Base-by-base conservation (phyloP, 1,140 invertebrate genomes). In the Schmidtea mediterranea region DNA sequence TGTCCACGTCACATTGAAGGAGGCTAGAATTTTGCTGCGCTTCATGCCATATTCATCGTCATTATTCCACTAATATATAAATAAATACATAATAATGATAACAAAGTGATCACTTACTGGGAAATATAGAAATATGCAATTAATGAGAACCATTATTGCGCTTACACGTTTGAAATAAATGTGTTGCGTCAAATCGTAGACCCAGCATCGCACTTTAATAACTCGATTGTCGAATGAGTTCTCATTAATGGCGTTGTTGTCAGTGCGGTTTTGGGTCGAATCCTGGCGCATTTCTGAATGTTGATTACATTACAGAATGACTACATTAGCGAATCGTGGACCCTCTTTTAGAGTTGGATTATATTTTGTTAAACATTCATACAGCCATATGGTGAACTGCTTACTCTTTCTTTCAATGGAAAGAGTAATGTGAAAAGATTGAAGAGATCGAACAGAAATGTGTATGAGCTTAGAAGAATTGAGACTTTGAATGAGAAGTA, bases 141-240 rank as follows among this genome's bases (percentile, higher is more conserved):
- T 94, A 23, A 80, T 73, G 1, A 95, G 69, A 16, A 97, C 86
- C 57, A 86, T 77, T 13, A 81, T 72, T 1, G 87, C 87, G 49
- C 92, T 83, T 50, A 82, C 77, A 52, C 86, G 67, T 63, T 97
- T 97, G 63, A 97, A 97, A 58, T 76, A 77, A 52, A 87, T 78
- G 62, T 94, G 80, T 63, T 97, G 89, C 0, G 89, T 97, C 22
- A 97, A 82, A 63, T 98, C 89, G 62, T 97, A 98, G 36, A 94
- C 23, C 16, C 16, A 40, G 38, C 32, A 45, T 8, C 43, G 43
- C 2, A 45, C 15, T 13, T 21, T 16, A 3, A 45, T 45, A 2
- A 45, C 5, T 21, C 23, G 15, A 9, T 32, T 32, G 10, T 32
- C 26, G 26, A 32, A 32, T 6, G 26, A 32, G 26, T 32, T 32